Evolutionary conservation across 2,113 vertebrate species (phyloP).

Genomic region (Ptyas mucosa): DNA sequence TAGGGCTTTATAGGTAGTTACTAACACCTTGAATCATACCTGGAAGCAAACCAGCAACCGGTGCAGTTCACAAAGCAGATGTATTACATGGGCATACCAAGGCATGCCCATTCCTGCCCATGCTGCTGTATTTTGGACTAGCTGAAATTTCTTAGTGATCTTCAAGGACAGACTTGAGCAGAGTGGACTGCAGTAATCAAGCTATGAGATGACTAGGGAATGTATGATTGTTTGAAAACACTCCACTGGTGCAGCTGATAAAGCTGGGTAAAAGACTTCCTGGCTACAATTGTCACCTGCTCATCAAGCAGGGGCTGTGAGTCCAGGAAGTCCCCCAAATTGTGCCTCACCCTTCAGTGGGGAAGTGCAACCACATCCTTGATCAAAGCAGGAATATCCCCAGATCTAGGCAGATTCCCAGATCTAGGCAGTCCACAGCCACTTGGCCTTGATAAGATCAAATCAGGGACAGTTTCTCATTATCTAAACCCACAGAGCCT

Average conservation of each 20-base stretch:
- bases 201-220: neutral
- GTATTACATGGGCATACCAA: neutral
- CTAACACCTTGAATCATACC: neutral
- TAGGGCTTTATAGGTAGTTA: neutral
- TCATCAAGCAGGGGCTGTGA: neutral
- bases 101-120: neutral
- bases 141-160: neutral
- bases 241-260: neutral
- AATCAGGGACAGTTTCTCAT: neutral
- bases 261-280: neutral
- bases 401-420: neutral
- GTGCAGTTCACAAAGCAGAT: neutral
- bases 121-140: neutral
- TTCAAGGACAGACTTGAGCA: neutral
- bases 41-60: neutral
- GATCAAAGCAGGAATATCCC: neutral
- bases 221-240: neutral
- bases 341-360: neutral
- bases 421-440: no score
- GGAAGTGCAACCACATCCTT: neutral
- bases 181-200: neutral
- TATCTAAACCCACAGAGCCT: neutral
- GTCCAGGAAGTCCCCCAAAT: neutral
- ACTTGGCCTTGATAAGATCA: neutral
- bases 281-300: neutral